Evolutionary conservation across 2,797 vertebrate genomes (phyloP).

Genomic region (Paedocypris micromegethes): DNA sequence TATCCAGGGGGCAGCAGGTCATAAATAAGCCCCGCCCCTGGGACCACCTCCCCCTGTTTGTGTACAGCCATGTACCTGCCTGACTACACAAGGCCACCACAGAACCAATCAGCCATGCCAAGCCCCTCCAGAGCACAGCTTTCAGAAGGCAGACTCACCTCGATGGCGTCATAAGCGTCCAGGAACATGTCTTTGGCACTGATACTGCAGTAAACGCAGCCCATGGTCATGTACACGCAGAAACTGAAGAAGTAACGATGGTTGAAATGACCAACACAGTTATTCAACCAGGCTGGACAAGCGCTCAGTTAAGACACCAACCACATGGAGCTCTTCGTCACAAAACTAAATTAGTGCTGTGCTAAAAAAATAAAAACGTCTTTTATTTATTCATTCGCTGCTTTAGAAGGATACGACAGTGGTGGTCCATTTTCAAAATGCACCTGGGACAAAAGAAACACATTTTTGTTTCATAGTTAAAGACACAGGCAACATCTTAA

Average conservation of each 20-base stretch:
- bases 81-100: constrained; percentile 55
- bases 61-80: constrained; percentile 72
- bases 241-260: constrained; percentile 98
- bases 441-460: constrained; percentile 72
- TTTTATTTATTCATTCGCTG: neutral
- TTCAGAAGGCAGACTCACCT: constrained; percentile 69
- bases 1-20: constrained; percentile 17
- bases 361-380: neutral
- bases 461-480: too few relatives aligned
- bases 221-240: constrained; percentile 94
- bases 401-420: constrained; percentile 93
- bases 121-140: too few relatives aligned
- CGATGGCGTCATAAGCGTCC: constrained; percentile 83
- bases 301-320: constrained; percentile 63
- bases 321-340: neutral
- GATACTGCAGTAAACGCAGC: constrained; percentile 93
- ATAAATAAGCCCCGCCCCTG: constrained; percentile 64
- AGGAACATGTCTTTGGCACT: constrained; percentile 85
- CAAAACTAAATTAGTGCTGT: neutral
- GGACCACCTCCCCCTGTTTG: constrained; percentile 66
- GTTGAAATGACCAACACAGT: constrained; percentile 96
- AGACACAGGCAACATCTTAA: too few relatives aligned
- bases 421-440: constrained; percentile 97
- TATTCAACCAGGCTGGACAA: constrained; percentile 90
- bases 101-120: neutral